Conservation (phyloP, 2,113 vertebrate genomes). For the Pelvicachromis taeniatus region DNA sequence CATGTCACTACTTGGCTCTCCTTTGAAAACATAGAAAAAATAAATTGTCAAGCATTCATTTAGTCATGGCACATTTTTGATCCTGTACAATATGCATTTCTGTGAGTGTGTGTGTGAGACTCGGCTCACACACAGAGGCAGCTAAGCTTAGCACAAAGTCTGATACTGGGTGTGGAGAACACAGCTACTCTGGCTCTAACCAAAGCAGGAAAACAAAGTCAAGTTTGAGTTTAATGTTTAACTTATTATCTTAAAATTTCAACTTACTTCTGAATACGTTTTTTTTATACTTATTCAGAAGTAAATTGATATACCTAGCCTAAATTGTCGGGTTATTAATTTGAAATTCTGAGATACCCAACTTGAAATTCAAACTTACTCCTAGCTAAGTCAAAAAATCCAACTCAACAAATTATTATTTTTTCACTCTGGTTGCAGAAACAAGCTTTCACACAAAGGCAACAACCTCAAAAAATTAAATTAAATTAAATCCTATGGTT, state of each 20-base stretch:
- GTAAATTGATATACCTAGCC: fast-evolving
- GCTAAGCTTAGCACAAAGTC: not conserved
- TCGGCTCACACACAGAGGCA: conserved; percentile 14
- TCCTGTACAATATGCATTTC: conserved; percentile 71
- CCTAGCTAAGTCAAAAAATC: too few species aligned
- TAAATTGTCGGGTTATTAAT: not conserved
- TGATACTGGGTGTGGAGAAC: not conserved
- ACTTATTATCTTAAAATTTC: not conserved
- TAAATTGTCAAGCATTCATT: conserved; percentile 75
- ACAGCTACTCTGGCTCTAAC: not conserved
- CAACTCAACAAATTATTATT: not conserved
- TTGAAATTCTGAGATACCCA: not conserved
- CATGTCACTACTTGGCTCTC: conserved; percentile 87
- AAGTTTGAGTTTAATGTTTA: not conserved
- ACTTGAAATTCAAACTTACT: too few species aligned
- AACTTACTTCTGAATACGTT: not conserved
- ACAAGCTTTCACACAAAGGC: not conserved
- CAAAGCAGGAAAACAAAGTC: not conserved
- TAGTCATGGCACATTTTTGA: conserved; percentile 79
- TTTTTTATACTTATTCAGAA: too few species aligned
- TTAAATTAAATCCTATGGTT: not conserved
- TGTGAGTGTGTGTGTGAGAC: conserved; percentile 12
- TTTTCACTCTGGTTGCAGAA: not conserved
- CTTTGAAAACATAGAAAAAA: conserved; percentile 86
- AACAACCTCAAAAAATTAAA: not conserved